A percentile compares a stretch with the other conserved stretches of the same genome.
phyloP scores from a whole-genome alignment of 2,113 vertebrate genomes.

The Panurus biarmicus region DNA sequence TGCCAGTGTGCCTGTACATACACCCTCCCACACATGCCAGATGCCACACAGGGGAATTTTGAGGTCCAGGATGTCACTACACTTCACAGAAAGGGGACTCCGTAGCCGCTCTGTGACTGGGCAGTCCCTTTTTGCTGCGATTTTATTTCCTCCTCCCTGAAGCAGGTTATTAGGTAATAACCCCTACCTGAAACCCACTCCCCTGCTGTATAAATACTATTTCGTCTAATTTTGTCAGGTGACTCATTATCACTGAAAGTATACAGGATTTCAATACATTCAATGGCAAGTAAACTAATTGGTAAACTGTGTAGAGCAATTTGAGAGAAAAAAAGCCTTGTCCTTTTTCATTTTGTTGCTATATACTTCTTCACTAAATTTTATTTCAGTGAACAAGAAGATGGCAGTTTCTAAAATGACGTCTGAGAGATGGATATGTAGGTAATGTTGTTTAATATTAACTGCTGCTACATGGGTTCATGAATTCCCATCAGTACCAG shows the following conservation, averaged over 20 bases:
- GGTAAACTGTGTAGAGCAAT: background rate
- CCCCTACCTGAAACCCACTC: background rate
- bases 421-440: background rate
- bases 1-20: background rate
- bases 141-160: background rate
- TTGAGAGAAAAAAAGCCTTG: background rate
- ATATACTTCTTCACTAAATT: background rate
- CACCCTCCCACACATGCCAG: background rate
- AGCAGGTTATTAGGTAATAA: background rate
- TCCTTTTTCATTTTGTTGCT: background rate
- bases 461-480: background rate
- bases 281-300: background rate
- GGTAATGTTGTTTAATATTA: conserved; percentile 11
- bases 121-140: background rate
- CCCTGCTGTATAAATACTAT: background rate
- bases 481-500: background rate
- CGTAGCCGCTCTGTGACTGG: background rate
- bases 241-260: background rate
- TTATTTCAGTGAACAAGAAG: background rate
- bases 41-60: background rate
- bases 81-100: background rate
- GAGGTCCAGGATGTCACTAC: background rate
- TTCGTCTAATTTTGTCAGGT: background rate
- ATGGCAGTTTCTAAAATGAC: background rate
- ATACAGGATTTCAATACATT: background rate